phyloP scores from a whole-genome alignment of 2,797 vertebrate genomes.

The Silurus aristotelis region DNA sequence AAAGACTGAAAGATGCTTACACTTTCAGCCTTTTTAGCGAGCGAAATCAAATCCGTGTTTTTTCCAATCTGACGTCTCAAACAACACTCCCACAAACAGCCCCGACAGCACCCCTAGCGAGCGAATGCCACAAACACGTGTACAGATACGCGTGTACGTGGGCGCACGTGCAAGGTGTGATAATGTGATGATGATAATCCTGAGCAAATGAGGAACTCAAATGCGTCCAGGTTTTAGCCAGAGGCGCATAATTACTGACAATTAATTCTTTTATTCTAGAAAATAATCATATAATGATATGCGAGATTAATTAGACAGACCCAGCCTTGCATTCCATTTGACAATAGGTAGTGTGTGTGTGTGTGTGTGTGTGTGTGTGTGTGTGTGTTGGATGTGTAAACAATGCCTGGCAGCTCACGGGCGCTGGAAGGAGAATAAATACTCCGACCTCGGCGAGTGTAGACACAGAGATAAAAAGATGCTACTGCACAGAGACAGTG shows the following conservation, averaged over 20 bases:
- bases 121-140: no score
- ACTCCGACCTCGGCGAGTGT: constrained; percentile 6
- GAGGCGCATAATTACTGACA: background rate
- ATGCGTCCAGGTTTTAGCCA: no score
- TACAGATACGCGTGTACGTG: no score
- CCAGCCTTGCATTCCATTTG: background rate
- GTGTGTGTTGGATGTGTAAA: background rate
- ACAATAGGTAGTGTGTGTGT: background rate
- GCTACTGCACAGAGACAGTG: background rate
- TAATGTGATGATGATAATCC: background rate
- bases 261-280: background rate
- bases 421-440: background rate
- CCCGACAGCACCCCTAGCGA: no score
- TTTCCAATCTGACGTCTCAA: no score
- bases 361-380: background rate
- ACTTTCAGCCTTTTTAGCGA: no score
- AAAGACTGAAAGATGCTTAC: no score
- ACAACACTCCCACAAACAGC: no score
- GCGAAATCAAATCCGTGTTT: no score
- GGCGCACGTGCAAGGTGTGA: background rate
- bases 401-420: background rate
- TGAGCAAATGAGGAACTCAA: no score
- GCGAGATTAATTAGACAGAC: background rate
- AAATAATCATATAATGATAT: no score
- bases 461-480: background rate